phyloP scores from a whole-genome alignment of 1,140 invertebrate species.

The Temnothorax curvispinosus region DNA sequence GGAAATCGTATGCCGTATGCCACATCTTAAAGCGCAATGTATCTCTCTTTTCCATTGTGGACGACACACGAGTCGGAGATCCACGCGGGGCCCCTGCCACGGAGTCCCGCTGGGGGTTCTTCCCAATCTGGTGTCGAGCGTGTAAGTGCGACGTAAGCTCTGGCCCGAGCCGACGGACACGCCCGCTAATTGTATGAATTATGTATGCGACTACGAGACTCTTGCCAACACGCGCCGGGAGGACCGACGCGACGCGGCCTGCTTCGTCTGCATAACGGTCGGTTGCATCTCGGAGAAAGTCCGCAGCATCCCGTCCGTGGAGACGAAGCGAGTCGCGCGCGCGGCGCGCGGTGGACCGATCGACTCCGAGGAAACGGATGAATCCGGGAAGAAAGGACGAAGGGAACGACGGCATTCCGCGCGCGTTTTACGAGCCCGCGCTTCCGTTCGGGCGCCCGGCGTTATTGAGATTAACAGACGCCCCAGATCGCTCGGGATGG shows the following conservation, averaged over 20 bases:
- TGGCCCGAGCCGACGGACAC: conserved; percentile 63
- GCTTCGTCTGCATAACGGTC: conserved; percentile 9
- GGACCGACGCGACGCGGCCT: conserved; percentile 6
- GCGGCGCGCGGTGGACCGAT: conserved; percentile 26
- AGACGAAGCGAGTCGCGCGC: conserved; percentile 27
- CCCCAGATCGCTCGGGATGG: conserved; percentile 58
- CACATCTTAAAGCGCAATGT: neutral
- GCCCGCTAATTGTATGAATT: conserved; percentile 77
- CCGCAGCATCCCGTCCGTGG: conserved; percentile 26
- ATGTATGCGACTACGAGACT: conserved; percentile 70
- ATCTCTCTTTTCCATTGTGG: neutral
- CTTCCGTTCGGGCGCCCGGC: conserved; percentile 76
- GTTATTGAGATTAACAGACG: conserved; percentile 81
- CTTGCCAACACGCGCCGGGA: conserved; percentile 65
- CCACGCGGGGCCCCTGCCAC: neutral
- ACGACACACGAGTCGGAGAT: neutral
- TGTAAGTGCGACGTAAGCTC: conserved; percentile 55
- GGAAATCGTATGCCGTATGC: neutral
- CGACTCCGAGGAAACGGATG: neutral
- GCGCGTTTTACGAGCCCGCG: conserved; percentile 76
- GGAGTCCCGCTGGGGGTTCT: conserved; percentile 9
- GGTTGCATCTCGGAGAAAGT: conserved; percentile 11
- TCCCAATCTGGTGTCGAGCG: conserved; percentile 45
- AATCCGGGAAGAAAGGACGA: conserved; percentile 42
- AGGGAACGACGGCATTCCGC: conserved; percentile 26